These are phyloP conservation scores for Anthopleura sola DNA, from an alignment of 64 coral and sea anemone genomes.

Conservation along the genomic window DNA sequence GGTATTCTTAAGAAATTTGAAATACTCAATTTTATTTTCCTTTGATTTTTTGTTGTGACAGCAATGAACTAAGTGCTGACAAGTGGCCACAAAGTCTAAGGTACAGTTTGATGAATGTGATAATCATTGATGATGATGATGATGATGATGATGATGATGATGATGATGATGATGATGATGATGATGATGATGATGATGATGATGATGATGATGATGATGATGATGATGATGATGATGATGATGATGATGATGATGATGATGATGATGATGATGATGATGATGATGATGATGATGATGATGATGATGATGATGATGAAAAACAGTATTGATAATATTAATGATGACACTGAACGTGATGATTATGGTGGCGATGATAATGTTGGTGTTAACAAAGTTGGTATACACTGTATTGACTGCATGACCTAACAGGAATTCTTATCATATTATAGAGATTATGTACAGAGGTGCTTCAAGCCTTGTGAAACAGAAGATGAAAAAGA, in stretches of 20 bases:
- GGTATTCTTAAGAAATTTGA: no score
- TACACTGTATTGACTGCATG: no score
- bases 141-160: neutral
- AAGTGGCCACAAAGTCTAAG: constrained; percentile 98
- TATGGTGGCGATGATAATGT: neutral
- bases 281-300: no score
- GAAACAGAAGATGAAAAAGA: constrained; percentile 89
- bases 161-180: neutral
- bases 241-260: no score
- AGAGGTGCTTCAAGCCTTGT: constrained; percentile 86
- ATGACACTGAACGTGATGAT: neutral
- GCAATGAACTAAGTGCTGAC: constrained; percentile 71
- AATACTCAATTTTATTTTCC: neutral
- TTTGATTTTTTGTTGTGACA: constrained; percentile 25
- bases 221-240: no score
- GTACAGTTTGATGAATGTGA: constrained; percentile 20
- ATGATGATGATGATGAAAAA: neutral
- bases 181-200: neutral
- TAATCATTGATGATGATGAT: neutral
- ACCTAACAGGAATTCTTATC: neutral
- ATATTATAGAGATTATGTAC: constrained; percentile 81
- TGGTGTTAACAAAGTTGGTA: no score
- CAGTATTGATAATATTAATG: neutral
- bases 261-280: no score
- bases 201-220: neutral